Percentiles rank a stretch among this genome's conserved stretches.
These are phyloP conservation scores for Hyposoter dolosus DNA, from an alignment of 2,888 invertebrate genomes.

Conservation along the genomic window DNA sequence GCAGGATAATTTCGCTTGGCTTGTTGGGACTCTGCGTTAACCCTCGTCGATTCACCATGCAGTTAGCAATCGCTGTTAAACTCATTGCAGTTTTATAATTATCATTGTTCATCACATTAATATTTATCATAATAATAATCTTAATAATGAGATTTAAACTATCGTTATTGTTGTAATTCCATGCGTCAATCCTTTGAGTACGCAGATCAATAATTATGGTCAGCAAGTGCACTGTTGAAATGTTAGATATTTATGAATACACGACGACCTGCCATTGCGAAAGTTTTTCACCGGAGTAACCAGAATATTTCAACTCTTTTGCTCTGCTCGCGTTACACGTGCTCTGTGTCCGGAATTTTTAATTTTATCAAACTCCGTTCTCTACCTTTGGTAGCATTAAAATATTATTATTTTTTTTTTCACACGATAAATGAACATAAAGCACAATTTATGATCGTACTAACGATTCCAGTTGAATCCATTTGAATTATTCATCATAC, in stretches of 20 bases:
- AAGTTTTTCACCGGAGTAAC: neutral
- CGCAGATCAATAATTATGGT: neutral
- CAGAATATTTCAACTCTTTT: neutral
- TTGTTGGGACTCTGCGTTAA: too few relatives aligned
- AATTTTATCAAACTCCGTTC: neutral
- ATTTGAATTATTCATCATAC: neutral
- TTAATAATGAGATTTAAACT: neutral
- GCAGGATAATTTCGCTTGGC: constrained; percentile 1
- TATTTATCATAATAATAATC: too few relatives aligned
- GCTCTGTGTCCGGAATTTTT: neutral
- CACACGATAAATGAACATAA: neutral
- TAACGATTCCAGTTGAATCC: neutral
- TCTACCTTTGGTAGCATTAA: too few relatives aligned
- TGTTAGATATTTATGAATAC: too few relatives aligned
- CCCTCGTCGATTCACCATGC: too few relatives aligned
- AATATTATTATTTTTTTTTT: neutral
- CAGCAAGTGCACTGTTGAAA: neutral
- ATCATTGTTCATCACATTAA: too few relatives aligned
- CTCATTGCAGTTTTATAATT: neutral
- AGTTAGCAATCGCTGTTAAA: constrained; percentile 58
- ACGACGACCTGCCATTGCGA: too few relatives aligned
- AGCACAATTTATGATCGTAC: neutral
- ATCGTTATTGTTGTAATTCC: neutral
- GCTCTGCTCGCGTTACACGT: neutral
- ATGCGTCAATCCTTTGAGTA: neutral